Evolutionary conservation across 2,888 invertebrate genomes (phyloP), one percentile per base, ranked within the genome.

Genomic region (Polymixis lichenea): DNA sequence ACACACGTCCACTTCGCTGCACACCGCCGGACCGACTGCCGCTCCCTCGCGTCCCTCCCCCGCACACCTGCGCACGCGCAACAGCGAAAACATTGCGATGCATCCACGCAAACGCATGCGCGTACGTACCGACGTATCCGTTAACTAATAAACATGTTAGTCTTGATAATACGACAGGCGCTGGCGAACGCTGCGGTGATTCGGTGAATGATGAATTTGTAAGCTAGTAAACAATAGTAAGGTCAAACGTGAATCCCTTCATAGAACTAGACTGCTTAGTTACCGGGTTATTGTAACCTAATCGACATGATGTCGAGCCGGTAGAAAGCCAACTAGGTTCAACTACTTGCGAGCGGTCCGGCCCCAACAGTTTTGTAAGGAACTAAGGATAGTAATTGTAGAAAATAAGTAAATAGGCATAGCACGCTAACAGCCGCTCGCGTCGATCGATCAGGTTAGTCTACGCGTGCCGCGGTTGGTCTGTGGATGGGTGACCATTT

Each of bases 1-100:
- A 84, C 78, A 85, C 75, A 71, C 92, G 89, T 89, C 89, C 86
- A 78, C 75, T 77, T 80, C 74, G 78, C 70, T 75, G 77, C 86
- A 87, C 89, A 79, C 85, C 87, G 89, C 90, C 77, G 77, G 88
- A 74, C 81, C 73, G 77, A 91, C 91, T 90, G 86, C 72, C 83
- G 46, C 55, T 32, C 74, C 78, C 83, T 58, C 28, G 28, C 46
- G 69, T 71, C 74, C 77, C 74, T 46, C 80, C 84, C 84, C 83
- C 87, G 70, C 87, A 69, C 87, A 88, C 80, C 75, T 83, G 89
- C 88, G 88, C 87, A 55, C 70, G 82, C 89, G 88, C 69, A 49
- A 51, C 87, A 83, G 81, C 87, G 86, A 87, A 89, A 86, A 89
- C 83, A 84, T 88, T 79, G 83, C 88, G 85, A 86, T 87, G 90